phyloP scores from a whole-genome alignment of 2,113 vertebrate species.

The Tichodroma muraria region DNA sequence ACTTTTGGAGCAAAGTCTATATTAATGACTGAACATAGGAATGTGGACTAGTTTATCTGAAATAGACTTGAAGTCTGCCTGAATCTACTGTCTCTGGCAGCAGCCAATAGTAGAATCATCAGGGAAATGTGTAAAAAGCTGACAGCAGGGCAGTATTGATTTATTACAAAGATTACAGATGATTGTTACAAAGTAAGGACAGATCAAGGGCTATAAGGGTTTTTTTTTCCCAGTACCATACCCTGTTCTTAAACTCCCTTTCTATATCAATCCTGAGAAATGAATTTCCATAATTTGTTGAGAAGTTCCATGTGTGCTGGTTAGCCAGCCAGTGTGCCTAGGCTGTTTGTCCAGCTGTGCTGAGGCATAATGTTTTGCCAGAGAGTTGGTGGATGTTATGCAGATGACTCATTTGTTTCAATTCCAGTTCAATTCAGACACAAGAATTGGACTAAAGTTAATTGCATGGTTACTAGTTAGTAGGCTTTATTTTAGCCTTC shows the following conservation, averaged over 20 bases:
- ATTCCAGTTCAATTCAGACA: neutral
- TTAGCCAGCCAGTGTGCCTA: neutral
- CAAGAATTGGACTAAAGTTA: neutral
- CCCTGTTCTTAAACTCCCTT: neutral
- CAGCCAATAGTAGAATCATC: neutral
- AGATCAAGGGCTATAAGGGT: neutral
- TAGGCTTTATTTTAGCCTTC: neutral
- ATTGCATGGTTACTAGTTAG: neutral
- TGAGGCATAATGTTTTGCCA: neutral
- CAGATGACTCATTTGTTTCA: neutral
- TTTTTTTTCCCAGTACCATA: neutral
- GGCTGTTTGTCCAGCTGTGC: conserved; percentile 1
- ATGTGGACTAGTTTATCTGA: neutral
- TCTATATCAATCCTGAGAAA: neutral
- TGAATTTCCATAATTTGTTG: neutral
- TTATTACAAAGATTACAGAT: neutral
- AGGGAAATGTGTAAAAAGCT: neutral
- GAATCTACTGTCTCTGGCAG: neutral
- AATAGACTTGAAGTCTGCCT: neutral
- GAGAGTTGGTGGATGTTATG: neutral
- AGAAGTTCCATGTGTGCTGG: neutral
- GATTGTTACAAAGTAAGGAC: neutral
- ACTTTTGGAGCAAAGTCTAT: neutral
- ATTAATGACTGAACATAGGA: neutral
- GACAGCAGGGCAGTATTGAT: neutral